These are phyloP conservation scores for Chirona hameri DNA, from an alignment of 2,888 invertebrate genomes.

Conservation along the genomic window DNA sequence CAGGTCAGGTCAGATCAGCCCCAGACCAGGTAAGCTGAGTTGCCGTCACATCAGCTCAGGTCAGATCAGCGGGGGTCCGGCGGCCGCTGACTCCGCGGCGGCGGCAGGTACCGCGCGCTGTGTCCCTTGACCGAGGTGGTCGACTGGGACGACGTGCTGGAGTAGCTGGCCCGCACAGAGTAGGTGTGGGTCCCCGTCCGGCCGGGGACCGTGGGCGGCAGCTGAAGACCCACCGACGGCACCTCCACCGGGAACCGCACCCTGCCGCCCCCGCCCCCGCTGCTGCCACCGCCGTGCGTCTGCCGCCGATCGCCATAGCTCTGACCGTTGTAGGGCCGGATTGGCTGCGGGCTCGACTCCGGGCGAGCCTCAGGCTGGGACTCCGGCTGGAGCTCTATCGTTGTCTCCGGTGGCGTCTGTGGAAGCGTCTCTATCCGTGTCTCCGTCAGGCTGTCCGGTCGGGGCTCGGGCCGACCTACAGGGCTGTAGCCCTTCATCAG, in stretches of 20 bases:
- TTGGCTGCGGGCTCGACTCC: background rate
- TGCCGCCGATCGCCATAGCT: background rate
- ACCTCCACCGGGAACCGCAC: background rate
- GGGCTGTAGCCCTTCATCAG: background rate
- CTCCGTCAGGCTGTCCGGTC: too few species aligned
- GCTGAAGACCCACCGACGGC: background rate
- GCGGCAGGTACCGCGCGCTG: background rate
- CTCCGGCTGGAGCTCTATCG: too few species aligned
- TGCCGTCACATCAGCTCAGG: too few species aligned
- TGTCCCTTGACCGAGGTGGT: background rate
- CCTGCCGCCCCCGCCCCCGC: background rate
- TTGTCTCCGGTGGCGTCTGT: too few species aligned
- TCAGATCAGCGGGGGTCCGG: background rate
- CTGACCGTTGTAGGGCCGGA: background rate
- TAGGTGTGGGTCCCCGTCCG: background rate
- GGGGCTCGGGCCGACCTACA: too few species aligned
- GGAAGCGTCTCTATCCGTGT: too few species aligned
- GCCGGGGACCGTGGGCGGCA: background rate
- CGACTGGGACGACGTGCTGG: background rate
- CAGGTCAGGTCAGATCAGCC: too few species aligned
- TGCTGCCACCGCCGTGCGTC: background rate
- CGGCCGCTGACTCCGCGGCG: background rate
- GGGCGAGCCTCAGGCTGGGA: too few species aligned
- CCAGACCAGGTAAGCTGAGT: too few species aligned
- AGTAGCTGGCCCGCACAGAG: slow-evolving; percentile 5